phyloP scores from a whole-genome alignment of 2,888 invertebrate genomes.

The Callosobruchus maculatus region DNA sequence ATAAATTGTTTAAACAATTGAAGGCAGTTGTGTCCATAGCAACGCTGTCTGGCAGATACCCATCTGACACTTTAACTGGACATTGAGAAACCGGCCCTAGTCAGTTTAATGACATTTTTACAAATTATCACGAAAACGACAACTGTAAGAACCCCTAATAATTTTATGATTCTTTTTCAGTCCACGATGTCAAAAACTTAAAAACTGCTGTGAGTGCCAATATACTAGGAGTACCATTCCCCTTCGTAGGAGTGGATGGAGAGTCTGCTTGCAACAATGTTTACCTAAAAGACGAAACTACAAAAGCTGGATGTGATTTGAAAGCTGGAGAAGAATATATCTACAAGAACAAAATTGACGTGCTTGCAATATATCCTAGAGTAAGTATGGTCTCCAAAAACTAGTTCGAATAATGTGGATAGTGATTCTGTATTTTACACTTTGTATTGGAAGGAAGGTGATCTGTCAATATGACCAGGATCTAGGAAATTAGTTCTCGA shows the following conservation, averaged over 20 bases:
- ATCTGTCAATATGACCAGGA: no score
- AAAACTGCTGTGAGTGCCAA: conserved; percentile 61
- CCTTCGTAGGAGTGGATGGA: conserved; percentile 75
- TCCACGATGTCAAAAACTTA: conserved; percentile 36
- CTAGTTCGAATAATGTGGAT: background rate
- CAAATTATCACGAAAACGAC: no score
- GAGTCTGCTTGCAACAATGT: conserved; percentile 64
- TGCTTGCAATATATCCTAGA: conserved; percentile 55
- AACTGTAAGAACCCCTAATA: no score
- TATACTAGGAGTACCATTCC: conserved; percentile 61
- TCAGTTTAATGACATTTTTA: no score
- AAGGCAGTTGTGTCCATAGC: no score
- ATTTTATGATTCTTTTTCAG: conserved; percentile 11
- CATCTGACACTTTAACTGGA: no score
- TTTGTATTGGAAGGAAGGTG: no score
- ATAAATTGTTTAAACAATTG: no score
- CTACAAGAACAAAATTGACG: conserved; percentile 63
- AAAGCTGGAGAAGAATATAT: conserved; percentile 63
- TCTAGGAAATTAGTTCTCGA: no score
- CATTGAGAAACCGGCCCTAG: no score
- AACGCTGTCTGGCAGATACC: no score
- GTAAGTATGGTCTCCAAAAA: conserved; percentile 40
- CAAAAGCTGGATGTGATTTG: conserved; percentile 63
- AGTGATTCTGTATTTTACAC: no score
- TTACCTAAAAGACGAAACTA: conserved; percentile 55